These are phyloP conservation scores for Rhabditoides inermis DNA, from an alignment of 2,888 invertebrate genomes.

Conservation along the genomic window DNA sequence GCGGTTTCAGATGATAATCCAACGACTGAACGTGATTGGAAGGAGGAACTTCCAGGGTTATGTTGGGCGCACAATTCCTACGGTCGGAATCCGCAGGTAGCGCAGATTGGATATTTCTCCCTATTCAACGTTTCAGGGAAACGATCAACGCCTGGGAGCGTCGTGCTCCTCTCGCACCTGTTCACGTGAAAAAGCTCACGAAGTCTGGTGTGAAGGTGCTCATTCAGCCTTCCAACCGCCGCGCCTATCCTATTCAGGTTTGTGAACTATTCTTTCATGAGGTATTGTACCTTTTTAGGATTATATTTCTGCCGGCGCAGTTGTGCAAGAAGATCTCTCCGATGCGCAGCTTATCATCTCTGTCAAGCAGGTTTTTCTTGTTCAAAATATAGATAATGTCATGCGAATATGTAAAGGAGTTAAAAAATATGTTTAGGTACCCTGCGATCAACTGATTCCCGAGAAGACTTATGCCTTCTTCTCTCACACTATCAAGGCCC, in stretches of 20 bases:
- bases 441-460: constrained; percentile 77
- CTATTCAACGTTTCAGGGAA: too few relatives aligned
- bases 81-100: constrained; percentile 47
- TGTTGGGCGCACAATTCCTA: constrained; percentile 20
- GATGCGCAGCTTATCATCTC: constrained; percentile 93
- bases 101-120: too few relatives aligned
- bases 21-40: too few relatives aligned
- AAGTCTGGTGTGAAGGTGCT: constrained; percentile 83
- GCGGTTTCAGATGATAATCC: too few relatives aligned
- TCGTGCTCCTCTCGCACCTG: constrained; percentile 84
- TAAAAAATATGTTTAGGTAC: constrained; percentile 38
- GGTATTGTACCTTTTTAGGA: constrained; percentile 63
- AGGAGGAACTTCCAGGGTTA: too few relatives aligned
- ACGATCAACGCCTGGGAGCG: constrained; percentile 61
- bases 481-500: constrained; percentile 98
- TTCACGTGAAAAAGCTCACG: constrained; percentile 78
- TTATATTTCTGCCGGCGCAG: constrained; percentile 83
- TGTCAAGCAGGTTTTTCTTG: constrained; percentile 86
- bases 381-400: neutral
- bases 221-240: constrained; percentile 91
- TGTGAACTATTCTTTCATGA: constrained; percentile 43
- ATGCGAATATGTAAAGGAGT: neutral
- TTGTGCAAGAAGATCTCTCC: constrained; percentile 87
- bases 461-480: constrained; percentile 97
- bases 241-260: constrained; percentile 93